phyloP scores from a whole-genome alignment of 2,888 invertebrate species.

The Pristionchus arcanus region DNA sequence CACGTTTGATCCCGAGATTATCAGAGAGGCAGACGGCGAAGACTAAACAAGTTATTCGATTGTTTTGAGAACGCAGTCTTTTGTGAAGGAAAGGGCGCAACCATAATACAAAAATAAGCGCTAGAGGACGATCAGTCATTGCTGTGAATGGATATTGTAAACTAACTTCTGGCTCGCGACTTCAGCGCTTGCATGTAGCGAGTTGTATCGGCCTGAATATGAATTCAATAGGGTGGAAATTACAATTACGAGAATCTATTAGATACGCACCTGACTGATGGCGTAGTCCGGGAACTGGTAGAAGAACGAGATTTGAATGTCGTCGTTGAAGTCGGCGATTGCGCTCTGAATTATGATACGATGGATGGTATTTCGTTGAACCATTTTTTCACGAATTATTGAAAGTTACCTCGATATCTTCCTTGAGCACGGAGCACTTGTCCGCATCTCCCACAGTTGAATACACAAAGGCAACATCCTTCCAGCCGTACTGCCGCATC shows the following conservation, averaged over 20 bases:
- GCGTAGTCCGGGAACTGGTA: constrained; percentile 43
- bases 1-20: constrained; percentile 25
- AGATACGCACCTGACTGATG: background rate
- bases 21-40: constrained; percentile 64
- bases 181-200: background rate
- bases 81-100: too few species aligned
- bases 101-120: too few species aligned
- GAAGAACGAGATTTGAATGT: constrained; percentile 49
- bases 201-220: background rate
- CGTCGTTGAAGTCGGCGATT: constrained; percentile 48
- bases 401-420: constrained; percentile 63
- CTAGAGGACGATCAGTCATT: background rate
- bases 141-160: background rate
- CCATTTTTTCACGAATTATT: too few species aligned
- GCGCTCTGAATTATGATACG: constrained; percentile 34
- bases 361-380: background rate
- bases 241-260: background rate
- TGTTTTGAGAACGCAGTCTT: too few species aligned
- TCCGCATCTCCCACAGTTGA: constrained; percentile 63
- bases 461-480: constrained; percentile 68
- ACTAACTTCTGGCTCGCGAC: constrained; percentile 22
- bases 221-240: background rate
- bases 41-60: too few species aligned
- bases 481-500: constrained; percentile 67
- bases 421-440: constrained; percentile 64